Percentiles rank a stretch among this genome's conserved stretches.
phyloP scores from a whole-genome alignment of 2,797 vertebrate species.

The Selene dorsalis region DNA sequence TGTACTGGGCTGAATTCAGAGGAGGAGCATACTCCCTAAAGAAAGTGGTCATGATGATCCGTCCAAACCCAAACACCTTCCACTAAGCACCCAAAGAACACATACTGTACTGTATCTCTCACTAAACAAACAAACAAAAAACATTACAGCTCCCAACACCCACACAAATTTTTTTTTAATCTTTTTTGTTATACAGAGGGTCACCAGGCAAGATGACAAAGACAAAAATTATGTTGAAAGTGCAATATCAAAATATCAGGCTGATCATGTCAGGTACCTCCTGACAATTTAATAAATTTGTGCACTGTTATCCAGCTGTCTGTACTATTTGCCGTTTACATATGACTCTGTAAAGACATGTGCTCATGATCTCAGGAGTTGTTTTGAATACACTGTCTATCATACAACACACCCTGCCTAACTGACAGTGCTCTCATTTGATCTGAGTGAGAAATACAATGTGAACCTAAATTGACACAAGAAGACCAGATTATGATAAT shows the following conservation, averaged over 20 bases:
- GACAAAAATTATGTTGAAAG: conserved; percentile 54
- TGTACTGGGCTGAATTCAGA: conserved; percentile 99
- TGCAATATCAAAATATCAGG: conserved; percentile 70
- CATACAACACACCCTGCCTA: conserved; percentile 29
- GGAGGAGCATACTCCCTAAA: conserved; percentile 98
- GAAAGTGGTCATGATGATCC: conserved; percentile 93
- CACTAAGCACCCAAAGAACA: conserved; percentile 81
- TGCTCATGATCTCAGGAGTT: conserved; percentile 60
- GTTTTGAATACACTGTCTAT: conserved; percentile 43
- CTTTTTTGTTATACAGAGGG: background rate
- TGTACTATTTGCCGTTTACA: conserved; percentile 11
- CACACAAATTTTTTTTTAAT: background rate
- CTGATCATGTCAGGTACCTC: conserved; percentile 24
- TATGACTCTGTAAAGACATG: conserved; percentile 26
- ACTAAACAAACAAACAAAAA: conserved; percentile 15
- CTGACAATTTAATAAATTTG: conserved; percentile 4
- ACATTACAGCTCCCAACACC: conserved; percentile 17
- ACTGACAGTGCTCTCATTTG: conserved; percentile 36
- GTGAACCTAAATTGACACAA: conserved; percentile 17
- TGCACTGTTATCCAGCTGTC: conserved; percentile 16
- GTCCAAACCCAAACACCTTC: conserved; percentile 98
- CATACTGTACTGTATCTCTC: conserved; percentile 35
- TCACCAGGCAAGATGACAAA: conserved; percentile 26
- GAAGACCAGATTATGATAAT: conserved; percentile 14
- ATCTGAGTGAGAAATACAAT: conserved; percentile 23